Conservation (phyloP, 2,113 vertebrate genomes). For the Fulmarus glacialis region DNA sequence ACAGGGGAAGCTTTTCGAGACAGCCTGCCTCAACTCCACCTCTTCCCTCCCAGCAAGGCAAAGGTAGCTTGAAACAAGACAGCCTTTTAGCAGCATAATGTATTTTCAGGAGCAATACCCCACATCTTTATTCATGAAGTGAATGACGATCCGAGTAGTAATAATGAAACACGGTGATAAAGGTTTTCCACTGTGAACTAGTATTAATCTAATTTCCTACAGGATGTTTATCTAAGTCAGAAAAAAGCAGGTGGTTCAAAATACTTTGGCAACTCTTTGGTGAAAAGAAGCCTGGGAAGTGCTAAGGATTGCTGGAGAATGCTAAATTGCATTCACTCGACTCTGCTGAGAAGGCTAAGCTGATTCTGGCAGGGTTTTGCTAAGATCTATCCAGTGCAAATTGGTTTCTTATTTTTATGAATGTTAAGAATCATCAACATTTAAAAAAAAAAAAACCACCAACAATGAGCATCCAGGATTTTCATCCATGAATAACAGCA, state of each 20-base stretch:
- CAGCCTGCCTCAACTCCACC: not conserved
- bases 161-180: constrained; percentile 14
- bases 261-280: constrained; percentile 2
- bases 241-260: constrained; percentile 32
- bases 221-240: constrained; percentile 41
- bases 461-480: not conserved
- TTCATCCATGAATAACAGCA: not conserved
- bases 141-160: not conserved
- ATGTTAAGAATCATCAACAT: not conserved
- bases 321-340: not conserved
- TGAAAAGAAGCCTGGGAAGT: not conserved
- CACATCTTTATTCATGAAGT: constrained; percentile 13
- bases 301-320: not conserved
- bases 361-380: not conserved
- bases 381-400: not conserved
- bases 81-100: not conserved
- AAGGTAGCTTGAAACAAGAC: not conserved
- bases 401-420: not conserved
- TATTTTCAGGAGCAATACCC: not conserved
- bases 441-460: not conserved
- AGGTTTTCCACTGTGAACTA: not conserved
- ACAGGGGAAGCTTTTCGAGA: not conserved
- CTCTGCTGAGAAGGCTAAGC: constrained; percentile 1
- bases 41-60: not conserved
- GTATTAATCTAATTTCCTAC: constrained; percentile 48